These are phyloP conservation scores for Leptatherina wallacei DNA, from an alignment of 2,797 vertebrate species.

Conservation along the genomic window DNA sequence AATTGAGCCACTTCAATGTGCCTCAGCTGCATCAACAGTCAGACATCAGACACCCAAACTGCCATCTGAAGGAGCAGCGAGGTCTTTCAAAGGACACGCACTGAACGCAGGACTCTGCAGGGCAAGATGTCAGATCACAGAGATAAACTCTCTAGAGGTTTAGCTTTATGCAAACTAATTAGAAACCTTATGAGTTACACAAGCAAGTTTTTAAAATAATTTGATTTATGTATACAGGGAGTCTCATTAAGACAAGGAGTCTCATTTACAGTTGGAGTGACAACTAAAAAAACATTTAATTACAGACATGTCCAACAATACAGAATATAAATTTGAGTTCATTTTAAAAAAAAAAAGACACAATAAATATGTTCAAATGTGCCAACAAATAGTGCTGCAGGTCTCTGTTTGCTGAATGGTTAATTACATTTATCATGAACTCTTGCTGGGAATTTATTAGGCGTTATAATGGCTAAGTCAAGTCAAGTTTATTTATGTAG, in stretches of 20 bases:
- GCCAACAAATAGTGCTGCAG: conserved; percentile 20
- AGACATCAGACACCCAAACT: conserved; percentile 58
- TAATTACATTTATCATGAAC: conserved; percentile 22
- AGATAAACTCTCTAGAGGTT: conserved; percentile 24
- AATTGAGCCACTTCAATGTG: conserved; percentile 56
- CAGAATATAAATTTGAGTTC: too few species aligned
- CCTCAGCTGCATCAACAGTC: conserved; percentile 80
- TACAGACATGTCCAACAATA: too few species aligned
- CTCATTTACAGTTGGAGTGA: too few species aligned
- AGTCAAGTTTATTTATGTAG: too few species aligned
- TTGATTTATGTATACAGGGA: background rate
- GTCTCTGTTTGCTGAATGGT: conserved; percentile 8
- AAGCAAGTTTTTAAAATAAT: conserved; percentile 19
- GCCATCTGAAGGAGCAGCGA: conserved; percentile 39
- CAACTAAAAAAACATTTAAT: too few species aligned
- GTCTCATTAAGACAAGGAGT: too few species aligned
- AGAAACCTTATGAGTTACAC: conserved; percentile 1
- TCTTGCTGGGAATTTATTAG: conserved; percentile 14
- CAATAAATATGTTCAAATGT: background rate
- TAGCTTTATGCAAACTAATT: conserved; percentile 12
- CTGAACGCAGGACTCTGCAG: conserved; percentile 9
- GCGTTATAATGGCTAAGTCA: background rate
- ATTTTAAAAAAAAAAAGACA: too few species aligned
- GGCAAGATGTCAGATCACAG: conserved; percentile 18
- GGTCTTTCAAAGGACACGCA: conserved; percentile 28